Base-by-base conservation (phyloP, 2,113 vertebrate genomes). In the Elephantulus edwardii region DNA sequence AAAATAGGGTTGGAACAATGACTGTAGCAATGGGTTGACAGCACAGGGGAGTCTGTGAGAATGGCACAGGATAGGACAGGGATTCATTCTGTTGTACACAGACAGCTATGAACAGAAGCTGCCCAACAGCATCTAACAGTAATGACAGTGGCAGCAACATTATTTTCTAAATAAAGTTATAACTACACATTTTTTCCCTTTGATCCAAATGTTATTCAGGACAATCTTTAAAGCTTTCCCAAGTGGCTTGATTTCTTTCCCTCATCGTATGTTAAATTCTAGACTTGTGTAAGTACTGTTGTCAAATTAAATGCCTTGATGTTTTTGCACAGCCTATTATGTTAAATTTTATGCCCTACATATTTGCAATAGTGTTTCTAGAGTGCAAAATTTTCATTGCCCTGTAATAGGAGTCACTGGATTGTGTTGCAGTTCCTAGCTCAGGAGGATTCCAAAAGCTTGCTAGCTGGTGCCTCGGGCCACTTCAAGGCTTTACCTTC, bases 151-250 rank as follows among this genome's bases (percentile, higher is more conserved):
- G n/a, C n/a, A n/a, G n/a, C n/a, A n/a, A n/a, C n/a, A n/a, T n/a
- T 78, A 14, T 90, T 92, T 86, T 86, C 83, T 85, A 78, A 78
- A 84, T 62, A 76, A 35, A 64, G n/a, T 50, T 56, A n/a, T 35
- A 33, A 44, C n/a, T 52, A 75, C 52, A 8, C 22, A 6, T 75
- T 90, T 26, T 80, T 75, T 20, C 46, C 38, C 68, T 92, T 68
- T 64, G 70, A 50, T 33, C 50, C n/a, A 70, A 74, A 58, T 68
- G 35, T 82, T 88, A 38, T 35, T 72, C 60, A 46, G 10, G 70
- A 74, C 30, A 72, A 24, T 44, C 60, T 60, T 60, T 6, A 2
- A 85, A 64, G 68, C 8, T 70, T 2, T 78, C 68, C 40, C 48
- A 64, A 11, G 44, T 66, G 8, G 8, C 58, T 92, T 44, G 22